Percentiles rank a stretch among this genome's conserved stretches.
Evolutionary conservation across 1,140 invertebrate species (phyloP).

Genomic region (Caenorhabditis tropicalis): DNA sequence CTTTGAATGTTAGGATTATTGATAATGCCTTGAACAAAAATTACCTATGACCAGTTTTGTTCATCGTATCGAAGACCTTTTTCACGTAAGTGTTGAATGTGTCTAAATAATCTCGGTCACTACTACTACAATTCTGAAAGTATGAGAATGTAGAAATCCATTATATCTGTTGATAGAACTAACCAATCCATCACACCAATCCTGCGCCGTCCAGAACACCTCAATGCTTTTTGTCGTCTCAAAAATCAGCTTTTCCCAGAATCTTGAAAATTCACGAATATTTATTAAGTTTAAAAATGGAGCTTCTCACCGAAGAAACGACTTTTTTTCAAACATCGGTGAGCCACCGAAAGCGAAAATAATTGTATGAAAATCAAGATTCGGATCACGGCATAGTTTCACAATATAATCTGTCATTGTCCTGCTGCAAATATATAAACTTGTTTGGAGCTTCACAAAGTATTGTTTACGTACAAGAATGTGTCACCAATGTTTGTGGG

Average conservation of each 20-base stretch:
- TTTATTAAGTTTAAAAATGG: background rate
- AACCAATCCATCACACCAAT: conserved; percentile 2
- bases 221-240: background rate
- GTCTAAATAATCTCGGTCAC: background rate
- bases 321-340: background rate
- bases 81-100: background rate
- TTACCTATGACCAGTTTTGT: background rate
- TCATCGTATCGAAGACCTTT: background rate
- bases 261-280: background rate
- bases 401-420: background rate
- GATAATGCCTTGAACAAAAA: too few relatives aligned
- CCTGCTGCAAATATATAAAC: background rate
- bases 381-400: background rate
- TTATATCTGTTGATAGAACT: too few relatives aligned
- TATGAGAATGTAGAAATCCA: too few relatives aligned
- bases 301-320: background rate
- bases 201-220: conserved; percentile 8
- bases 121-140: too few relatives aligned
- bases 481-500: background rate
- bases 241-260: background rate
- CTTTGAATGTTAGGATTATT: too few relatives aligned
- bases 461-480: background rate
- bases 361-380: background rate
- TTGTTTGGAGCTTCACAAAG: background rate
- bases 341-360: conserved; percentile 17